Evolutionary conservation across 2,113 vertebrate species (phyloP), one percentile per base, ranked within the genome.

Genomic region (Prinia subflava): DNA sequence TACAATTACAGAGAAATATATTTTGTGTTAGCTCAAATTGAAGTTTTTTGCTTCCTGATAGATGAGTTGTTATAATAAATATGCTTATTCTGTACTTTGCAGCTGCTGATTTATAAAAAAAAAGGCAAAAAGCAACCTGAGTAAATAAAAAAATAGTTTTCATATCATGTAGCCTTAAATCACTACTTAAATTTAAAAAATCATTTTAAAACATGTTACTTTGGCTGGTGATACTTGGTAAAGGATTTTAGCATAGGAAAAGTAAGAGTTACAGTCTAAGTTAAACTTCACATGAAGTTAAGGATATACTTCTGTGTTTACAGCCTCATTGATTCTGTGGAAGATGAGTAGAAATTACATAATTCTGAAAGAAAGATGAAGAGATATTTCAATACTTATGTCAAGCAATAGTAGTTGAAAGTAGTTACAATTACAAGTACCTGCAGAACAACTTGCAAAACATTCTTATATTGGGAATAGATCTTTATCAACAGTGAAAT

Each of bases 191-290:
- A 15, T 81, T 6, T 35, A 83, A 73, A 88, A 41, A 30, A 7
- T 1, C 0, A n/a, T 10, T 28, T 57, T 21, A 16, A 50, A 76
- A 37, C 19, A 41, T 0, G 1, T 35, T 21, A 33, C 14, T 6
- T 52, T 59, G 27, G 78, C 30, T 47, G 6, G 5, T 67, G 24
- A 42, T 70, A 50, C 13, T 83, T 79, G 37, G 27, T 4, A 65
- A 68, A 31, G 31, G 8, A n/a, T 80, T 81, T 77, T 65, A 63
- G 21, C 27, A 15, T 35, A 63, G 33, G 8, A 44, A 77, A 77
- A 82, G 21, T 65, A 41, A 65, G 7, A 30, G 4, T 41, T 90
- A 35, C 59, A 57, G 11, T 25, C 17, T 79, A 64, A 50, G 22
- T 65, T 71, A 27, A 57, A 33, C 16, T 47, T 87, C 44, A 27